Percentiles rank a stretch among this genome's conserved stretches.
phyloP scores from a whole-genome alignment of 92 coral and sea anemone genomes.

The Porites cylindrica region DNA sequence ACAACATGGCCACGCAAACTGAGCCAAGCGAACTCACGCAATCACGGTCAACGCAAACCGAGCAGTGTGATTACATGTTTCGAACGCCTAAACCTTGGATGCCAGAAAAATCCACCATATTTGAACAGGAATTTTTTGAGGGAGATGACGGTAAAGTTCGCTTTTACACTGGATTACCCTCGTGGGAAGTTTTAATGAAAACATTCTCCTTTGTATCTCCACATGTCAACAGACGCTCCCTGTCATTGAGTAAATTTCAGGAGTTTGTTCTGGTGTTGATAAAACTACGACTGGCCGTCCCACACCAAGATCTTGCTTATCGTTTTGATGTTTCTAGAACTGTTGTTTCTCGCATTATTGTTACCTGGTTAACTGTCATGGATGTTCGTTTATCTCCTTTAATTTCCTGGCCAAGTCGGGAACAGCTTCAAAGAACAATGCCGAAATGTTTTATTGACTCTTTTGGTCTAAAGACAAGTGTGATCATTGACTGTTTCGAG shows the following conservation, averaged over 20 bases:
- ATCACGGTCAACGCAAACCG: slow-evolving; percentile 29
- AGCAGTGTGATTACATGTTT: slow-evolving; percentile 41
- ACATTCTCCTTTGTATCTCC: slow-evolving; percentile 36
- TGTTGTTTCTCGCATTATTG: slow-evolving; percentile 47
- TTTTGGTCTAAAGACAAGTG: slow-evolving; percentile 52
- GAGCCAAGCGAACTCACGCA: too few species aligned
- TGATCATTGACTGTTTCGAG: slow-evolving; percentile 51
- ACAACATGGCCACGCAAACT: neutral
- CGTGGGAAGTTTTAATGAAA: slow-evolving; percentile 41
- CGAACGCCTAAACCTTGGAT: slow-evolving; percentile 29
- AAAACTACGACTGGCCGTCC: slow-evolving; percentile 48
- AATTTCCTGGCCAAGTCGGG: slow-evolving; percentile 48
- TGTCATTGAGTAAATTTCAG: slow-evolving; percentile 39
- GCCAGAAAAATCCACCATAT: slow-evolving; percentile 38
- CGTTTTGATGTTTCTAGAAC: slow-evolving; percentile 51
- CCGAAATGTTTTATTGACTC: slow-evolving; percentile 39
- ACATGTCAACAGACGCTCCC: slow-evolving; percentile 24
- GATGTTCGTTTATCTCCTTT: slow-evolving; percentile 39
- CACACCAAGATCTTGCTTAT: slow-evolving; percentile 61
- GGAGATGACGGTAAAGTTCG: slow-evolving; percentile 56
- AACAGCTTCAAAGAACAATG: slow-evolving; percentile 46
- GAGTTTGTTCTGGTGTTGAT: slow-evolving; percentile 58
- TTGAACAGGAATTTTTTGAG: slow-evolving; percentile 42
- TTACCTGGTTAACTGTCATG: slow-evolving; percentile 42
- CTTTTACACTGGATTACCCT: slow-evolving; percentile 60